Percentiles rank a stretch among this genome's conserved stretches.
These are phyloP conservation scores for Argyresthia goedartella DNA, from an alignment of 2,888 invertebrate genomes.

Conservation along the genomic window DNA sequence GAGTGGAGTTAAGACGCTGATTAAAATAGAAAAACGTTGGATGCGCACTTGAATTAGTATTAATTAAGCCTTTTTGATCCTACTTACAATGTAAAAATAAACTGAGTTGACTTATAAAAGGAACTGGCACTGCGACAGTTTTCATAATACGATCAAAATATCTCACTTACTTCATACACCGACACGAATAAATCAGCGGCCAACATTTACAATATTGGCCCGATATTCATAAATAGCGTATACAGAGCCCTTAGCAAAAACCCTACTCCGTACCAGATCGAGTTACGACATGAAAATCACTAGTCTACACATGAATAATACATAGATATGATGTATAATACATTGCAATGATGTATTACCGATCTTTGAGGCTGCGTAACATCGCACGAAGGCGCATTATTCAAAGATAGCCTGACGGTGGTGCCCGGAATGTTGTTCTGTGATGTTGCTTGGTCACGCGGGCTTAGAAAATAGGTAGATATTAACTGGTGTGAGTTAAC, in stretches of 20 bases:
- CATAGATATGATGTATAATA: conserved; percentile 16
- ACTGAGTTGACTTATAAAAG: too few species aligned
- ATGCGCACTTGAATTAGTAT: too few species aligned
- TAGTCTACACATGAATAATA: conserved; percentile 55
- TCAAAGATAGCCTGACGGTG: conserved; percentile 12
- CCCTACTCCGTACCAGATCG: conserved; percentile 8
- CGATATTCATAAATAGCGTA: conserved; percentile 30
- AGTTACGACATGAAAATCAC: conserved; percentile 52
- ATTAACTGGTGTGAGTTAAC: too few species aligned
- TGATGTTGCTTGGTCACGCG: neutral
- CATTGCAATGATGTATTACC: conserved; percentile 45
- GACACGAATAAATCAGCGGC: conserved; percentile 11
- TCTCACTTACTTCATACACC: too few species aligned
- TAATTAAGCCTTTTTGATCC: too few species aligned
- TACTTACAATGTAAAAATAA: too few species aligned
- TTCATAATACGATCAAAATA: too few species aligned
- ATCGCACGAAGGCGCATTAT: conserved; percentile 10
- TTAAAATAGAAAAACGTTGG: too few species aligned
- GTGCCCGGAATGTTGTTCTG: conserved; percentile 10
- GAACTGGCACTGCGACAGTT: neutral
- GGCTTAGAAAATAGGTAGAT: too few species aligned
- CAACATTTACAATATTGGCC: conserved; percentile 34
- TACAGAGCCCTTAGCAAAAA: conserved; percentile 30
- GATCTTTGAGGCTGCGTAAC: conserved; percentile 10
- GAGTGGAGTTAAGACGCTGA: too few species aligned